phyloP scores from a whole-genome alignment of 1,140 invertebrate genomes.

The Ectropis grisescens region DNA sequence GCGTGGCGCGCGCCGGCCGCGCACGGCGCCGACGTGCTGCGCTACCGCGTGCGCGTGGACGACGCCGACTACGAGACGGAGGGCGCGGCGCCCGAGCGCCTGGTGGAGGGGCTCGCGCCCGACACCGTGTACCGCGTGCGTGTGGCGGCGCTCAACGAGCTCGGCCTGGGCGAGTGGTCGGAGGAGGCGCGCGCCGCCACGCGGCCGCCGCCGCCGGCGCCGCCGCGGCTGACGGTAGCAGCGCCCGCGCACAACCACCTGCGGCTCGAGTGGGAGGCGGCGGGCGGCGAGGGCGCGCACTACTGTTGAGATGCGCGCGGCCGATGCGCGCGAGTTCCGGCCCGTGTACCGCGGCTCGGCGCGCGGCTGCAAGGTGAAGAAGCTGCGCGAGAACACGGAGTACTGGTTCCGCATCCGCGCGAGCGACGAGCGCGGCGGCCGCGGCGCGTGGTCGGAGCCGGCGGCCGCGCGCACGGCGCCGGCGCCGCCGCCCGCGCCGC shows the following conservation, averaged over 20 bases:
- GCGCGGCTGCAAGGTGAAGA: conserved; percentile 83
- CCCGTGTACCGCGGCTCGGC: conserved; percentile 84
- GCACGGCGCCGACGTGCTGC: conserved; percentile 80
- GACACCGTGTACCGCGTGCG: conserved; percentile 78
- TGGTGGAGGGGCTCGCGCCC: conserved; percentile 66
- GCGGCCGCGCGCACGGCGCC: conserved; percentile 79
- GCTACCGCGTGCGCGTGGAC: conserved; percentile 83
- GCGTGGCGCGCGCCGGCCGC: conserved; percentile 79
- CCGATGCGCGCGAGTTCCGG: conserved; percentile 76
- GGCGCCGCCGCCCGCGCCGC: conserved; percentile 83
- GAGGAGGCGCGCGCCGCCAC: conserved; percentile 78
- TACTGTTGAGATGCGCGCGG: conserved; percentile 86
- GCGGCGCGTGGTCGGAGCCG: conserved; percentile 81
- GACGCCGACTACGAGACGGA: conserved; percentile 74
- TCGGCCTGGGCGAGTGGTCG: conserved; percentile 86
- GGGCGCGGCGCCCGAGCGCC: conserved; percentile 65
- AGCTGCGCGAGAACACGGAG: conserved; percentile 81
- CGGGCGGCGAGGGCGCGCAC: conserved; percentile 78
- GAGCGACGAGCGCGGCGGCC: conserved; percentile 82
- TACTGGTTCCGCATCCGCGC: conserved; percentile 89
- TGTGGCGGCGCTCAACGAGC: conserved; percentile 85
- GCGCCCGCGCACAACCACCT: conserved; percentile 82
- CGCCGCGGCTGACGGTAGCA: conserved; percentile 81
- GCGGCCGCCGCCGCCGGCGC: conserved; percentile 80
- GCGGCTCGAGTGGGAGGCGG: conserved; percentile 88